Percentiles rank a stretch among this genome's conserved stretches.
These are phyloP conservation scores for Allochrocebus solatus DNA, from an alignment of 2,797 vertebrate species.

Conservation along the genomic window DNA sequence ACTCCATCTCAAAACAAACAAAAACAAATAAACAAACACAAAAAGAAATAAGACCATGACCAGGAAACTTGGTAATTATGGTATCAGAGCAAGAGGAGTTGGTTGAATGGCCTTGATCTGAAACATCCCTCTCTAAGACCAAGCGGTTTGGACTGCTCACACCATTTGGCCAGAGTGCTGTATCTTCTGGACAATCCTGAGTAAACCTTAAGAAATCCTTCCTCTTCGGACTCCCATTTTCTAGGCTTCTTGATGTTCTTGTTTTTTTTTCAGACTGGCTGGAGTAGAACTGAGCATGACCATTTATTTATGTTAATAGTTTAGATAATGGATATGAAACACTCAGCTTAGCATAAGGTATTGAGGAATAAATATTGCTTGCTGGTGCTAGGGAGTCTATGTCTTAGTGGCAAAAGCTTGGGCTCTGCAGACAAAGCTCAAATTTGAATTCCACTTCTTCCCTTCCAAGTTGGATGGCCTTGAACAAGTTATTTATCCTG, in stretches of 20 bases:
- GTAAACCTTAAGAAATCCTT: background rate
- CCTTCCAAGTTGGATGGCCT: background rate
- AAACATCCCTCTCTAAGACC: background rate
- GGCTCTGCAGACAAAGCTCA: background rate
- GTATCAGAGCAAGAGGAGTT: background rate
- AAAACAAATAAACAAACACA: background rate
- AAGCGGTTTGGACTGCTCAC: background rate
- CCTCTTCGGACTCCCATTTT: background rate
- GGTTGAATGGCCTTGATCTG: background rate
- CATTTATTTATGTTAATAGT: background rate
- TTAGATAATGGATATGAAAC: background rate
- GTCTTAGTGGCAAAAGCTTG: background rate
- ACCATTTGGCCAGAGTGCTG: background rate
- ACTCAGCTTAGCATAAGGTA: background rate
- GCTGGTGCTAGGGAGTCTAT: background rate
- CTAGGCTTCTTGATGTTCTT: background rate
- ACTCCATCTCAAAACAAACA: background rate
- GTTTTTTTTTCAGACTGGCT: background rate
- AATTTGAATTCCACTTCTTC: background rate
- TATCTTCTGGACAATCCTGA: background rate
- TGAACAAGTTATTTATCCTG: background rate
- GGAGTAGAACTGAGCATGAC: background rate
- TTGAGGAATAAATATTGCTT: background rate
- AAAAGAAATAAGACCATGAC: background rate
- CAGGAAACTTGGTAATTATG: background rate